Evolutionary conservation across 2,888 invertebrate genomes (phyloP), one percentile per base, ranked within the genome.

Genomic region (Diabrotica balteata): DNA sequence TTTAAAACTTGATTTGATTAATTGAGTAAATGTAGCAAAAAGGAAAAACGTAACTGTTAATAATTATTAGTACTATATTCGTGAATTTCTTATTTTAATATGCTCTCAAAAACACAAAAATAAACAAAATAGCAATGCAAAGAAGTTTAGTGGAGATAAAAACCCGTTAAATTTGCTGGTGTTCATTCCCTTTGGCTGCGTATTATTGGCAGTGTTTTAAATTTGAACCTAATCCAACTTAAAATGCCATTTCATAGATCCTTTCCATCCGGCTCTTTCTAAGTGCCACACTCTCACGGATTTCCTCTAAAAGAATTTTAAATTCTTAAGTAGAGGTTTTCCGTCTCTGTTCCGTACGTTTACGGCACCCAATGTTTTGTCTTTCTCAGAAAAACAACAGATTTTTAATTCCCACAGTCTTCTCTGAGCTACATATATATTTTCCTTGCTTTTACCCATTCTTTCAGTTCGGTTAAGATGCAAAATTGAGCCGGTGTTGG

Each of bases 191-290:
- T 80, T 80, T 80, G 80, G 80, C 80, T 80, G 81, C 78, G 69
- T 83, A 83, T 84, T 83, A 83, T 83, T 83, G 83, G 81, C 81
- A 80, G 80, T 82, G 83, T 84, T 84, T 84, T 84, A 84, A 83
- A 84, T 84, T 83, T 82, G 83, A 84, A 84, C 82, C 83, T 84
- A 84, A 84, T 84, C 84, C 84, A 84, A 84, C 84, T 84, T 84
- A 84, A 84, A 84, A 84, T 84, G 84, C 84, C 84, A 84, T 84
- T 84, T 84, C 83, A 84, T 83, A 84, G 83, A 84, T 84, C 84
- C 83, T 80, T 81, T 80, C 78, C 80, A 79, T 76, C 77, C 76
- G 70, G 68, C 68, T 72, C 72, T 66, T 80, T 77, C 80, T 82
- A 82, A 82, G 82, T 83, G 82, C 83, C 81, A 82, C 80, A 83